Conservation (phyloP, 1,140 invertebrate species). For the Cotesia chilonis region DNA sequence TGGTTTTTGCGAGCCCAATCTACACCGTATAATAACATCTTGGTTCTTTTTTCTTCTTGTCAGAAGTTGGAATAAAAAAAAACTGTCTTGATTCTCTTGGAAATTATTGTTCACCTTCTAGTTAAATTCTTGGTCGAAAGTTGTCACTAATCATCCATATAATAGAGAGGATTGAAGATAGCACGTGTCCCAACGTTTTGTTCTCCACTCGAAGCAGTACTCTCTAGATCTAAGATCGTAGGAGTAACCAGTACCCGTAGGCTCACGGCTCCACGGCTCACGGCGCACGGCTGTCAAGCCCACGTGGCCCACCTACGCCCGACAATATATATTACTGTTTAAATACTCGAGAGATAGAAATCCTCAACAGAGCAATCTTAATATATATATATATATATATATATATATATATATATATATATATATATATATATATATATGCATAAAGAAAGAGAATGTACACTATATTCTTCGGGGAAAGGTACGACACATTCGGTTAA, state of each 20-base stretch:
- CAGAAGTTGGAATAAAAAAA: no score
- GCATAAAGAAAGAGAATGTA: constrained; percentile 1
- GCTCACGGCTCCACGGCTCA: constrained; percentile 38
- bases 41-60: no score
- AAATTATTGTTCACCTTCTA: no score
- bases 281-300: constrained; percentile 59
- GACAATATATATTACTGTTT: constrained; percentile 19
- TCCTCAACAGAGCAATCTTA: background rate
- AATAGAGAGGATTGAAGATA: no score
- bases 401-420: background rate
- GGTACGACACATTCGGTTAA: constrained; percentile 20
- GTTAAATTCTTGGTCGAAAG: no score
- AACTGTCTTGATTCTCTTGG: no score
- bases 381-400: background rate
- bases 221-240: constrained; percentile 49
- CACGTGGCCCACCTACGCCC: constrained; percentile 63
- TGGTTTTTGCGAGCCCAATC: no score
- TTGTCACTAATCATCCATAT: no score
- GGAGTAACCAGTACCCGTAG: constrained; percentile 64
- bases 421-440: no score
- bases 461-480: background rate
- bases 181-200: constrained; percentile 13
- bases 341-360: background rate
- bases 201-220: constrained; percentile 4
- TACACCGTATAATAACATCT: no score